Conservation (phyloP, 2,113 vertebrate genomes). For the Pseudopipra pipra region DNA sequence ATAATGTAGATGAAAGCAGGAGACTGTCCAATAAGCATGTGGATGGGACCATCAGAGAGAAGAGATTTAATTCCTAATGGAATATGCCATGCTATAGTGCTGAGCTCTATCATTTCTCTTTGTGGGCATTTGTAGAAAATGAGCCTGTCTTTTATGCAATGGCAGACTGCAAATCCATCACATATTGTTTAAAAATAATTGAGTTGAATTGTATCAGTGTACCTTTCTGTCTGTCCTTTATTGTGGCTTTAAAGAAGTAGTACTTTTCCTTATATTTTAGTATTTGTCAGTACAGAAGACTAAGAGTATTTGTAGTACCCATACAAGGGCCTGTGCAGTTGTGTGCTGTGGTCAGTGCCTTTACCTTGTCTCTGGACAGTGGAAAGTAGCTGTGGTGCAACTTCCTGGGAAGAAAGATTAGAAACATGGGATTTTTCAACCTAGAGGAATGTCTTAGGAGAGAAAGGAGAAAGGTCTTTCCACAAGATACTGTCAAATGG, state of each 20-base stretch:
- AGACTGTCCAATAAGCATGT: slow-evolving; percentile 63
- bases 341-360: not conserved
- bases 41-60: slow-evolving; percentile 66
- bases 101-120: slow-evolving; percentile 55
- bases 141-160: slow-evolving; percentile 23
- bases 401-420: not conserved
- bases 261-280: not conserved
- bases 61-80: slow-evolving; percentile 65
- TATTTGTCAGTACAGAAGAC: not conserved
- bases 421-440: not conserved
- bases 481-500: not conserved
- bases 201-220: not conserved
- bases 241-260: not conserved
- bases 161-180: slow-evolving; percentile 16
- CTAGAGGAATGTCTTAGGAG: not conserved
- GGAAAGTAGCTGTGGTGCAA: not conserved
- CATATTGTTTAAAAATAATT: slow-evolving; percentile 43
- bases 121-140: slow-evolving; percentile 55
- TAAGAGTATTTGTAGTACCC: not conserved
- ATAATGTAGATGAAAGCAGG: slow-evolving; percentile 71
- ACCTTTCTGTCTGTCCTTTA: not conserved
- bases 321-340: not conserved
- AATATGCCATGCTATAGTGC: slow-evolving; percentile 1
- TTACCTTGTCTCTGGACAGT: not conserved
- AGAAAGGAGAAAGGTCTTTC: not conserved